phyloP scores from a whole-genome alignment of 2,888 invertebrate species.

The Rhogogaster chlorosoma region DNA sequence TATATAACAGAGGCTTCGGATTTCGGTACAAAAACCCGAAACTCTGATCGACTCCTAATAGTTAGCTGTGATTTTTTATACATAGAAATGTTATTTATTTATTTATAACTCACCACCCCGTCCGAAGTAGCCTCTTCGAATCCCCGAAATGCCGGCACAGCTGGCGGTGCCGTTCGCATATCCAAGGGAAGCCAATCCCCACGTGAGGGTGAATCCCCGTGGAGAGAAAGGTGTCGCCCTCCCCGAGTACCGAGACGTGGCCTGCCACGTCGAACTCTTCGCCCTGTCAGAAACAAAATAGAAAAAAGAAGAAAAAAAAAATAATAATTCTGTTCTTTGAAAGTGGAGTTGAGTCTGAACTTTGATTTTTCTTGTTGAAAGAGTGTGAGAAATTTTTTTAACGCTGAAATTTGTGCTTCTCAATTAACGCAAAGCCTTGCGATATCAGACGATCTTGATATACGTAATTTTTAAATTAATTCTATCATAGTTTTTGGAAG shows the following conservation, averaged over 20 bases:
- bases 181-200: constrained; percentile 75
- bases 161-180: constrained; percentile 75
- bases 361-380: background rate
- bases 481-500: background rate
- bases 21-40: no score
- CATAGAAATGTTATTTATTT: background rate
- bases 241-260: constrained; percentile 73
- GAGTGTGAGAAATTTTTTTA: background rate
- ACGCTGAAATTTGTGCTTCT: background rate
- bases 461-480: background rate
- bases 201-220: constrained; percentile 73
- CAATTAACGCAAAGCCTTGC: background rate
- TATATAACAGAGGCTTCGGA: no score
- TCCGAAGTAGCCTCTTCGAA: constrained; percentile 73
- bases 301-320: no score
- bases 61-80: background rate
- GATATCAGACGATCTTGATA: background rate
- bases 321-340: background rate
- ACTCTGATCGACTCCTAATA: no score
- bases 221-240: constrained; percentile 69
- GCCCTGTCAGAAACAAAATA: constrained; percentile 63
- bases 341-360: background rate
- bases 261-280: constrained; percentile 74
- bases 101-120: constrained; percentile 70
- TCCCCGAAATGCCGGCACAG: constrained; percentile 74